Evolutionary conservation across 2,797 vertebrate genomes (phyloP), one percentile per base, ranked within the genome.

Genomic region (Sphenopsis melanotis): DNA sequence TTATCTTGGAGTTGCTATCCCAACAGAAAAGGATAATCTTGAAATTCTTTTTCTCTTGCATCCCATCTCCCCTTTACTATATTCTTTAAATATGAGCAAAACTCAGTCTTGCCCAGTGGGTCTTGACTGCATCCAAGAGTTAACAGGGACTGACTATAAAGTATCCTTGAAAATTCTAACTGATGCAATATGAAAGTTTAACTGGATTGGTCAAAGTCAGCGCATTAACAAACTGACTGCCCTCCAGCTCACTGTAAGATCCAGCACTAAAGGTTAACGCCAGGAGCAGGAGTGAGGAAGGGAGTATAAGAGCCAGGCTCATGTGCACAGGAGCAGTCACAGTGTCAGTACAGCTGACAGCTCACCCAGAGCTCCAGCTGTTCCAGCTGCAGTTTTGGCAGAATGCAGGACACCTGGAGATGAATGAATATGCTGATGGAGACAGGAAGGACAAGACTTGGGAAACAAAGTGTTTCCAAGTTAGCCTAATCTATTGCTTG

Each of bases 231-330:
- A 34, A 36, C 1, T 24, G 17, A 75, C 9, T 87, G 34, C 32
- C 19, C 16, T 72, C 37, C 39, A 76, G 81, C 34, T 84, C 50
- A 49, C 26, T 5, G 3, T 39, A 61, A 71, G 49, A 64, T 41
- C 10, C 69, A 81, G 11, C 27, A 57, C 14, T 91, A 60, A 72
- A 79, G 36, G 39, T 61, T 68, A 90, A 71, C 24, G 78, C 12
- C 41, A 71, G 69, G 81, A 68, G 41, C 15, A 46, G 50, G 26
- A 77, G 32, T 0, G 0, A 29, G 29, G 27, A 85, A 59, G 23
- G 24, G 26, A 2, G 0, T 9, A 0, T 26, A 29, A 44, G 59
- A 66, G 15, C 41, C 39, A 50, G 59, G 15, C 44, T 66, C 3
- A 1, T 1, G 10, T 9, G 69, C 60, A 20, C 11, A 36, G 34